These are phyloP conservation scores for Spatulosminthurus flaviceps DNA, from an alignment of 2,888 invertebrate genomes.

Conservation along the genomic window DNA sequence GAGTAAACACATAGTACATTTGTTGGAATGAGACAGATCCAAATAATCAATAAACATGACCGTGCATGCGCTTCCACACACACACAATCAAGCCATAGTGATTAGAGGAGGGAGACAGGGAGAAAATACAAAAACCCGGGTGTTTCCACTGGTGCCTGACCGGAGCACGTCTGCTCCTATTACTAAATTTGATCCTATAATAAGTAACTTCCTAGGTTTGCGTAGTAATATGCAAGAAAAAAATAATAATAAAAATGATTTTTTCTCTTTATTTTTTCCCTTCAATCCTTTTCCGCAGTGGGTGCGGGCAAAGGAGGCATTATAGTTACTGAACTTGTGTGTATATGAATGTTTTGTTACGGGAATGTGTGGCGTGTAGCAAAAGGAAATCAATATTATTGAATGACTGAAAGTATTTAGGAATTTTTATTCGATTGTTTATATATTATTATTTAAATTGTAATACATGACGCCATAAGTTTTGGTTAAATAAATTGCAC, in stretches of 20 bases:
- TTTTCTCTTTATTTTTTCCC: no score
- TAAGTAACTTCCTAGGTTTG: background rate
- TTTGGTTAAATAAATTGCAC: conserved; percentile 23
- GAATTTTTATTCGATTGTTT: conserved; percentile 22
- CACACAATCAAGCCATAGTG: no score
- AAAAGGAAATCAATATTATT: background rate
- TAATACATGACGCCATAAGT: conserved; percentile 29
- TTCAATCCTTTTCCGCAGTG: no score
- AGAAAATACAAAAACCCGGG: conserved; percentile 38
- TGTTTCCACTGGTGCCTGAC: conserved; percentile 28
- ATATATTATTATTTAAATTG: conserved; percentile 2
- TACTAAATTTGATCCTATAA: background rate
- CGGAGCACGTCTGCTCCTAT: background rate
- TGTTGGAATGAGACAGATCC: conserved; percentile 15
- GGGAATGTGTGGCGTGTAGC: no score
- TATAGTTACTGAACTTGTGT: no score
- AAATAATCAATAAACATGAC: conserved; percentile 46
- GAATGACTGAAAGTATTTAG: conserved; percentile 19
- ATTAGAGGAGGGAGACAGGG: background rate
- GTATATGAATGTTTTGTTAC: no score
- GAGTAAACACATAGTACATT: background rate
- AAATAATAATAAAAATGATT: background rate
- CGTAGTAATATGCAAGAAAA: no score
- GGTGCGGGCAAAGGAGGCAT: no score
- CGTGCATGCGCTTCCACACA: conserved; percentile 48